Evolutionary conservation across 2,888 invertebrate genomes (phyloP).

Genomic region (Fragum sueziense): DNA sequence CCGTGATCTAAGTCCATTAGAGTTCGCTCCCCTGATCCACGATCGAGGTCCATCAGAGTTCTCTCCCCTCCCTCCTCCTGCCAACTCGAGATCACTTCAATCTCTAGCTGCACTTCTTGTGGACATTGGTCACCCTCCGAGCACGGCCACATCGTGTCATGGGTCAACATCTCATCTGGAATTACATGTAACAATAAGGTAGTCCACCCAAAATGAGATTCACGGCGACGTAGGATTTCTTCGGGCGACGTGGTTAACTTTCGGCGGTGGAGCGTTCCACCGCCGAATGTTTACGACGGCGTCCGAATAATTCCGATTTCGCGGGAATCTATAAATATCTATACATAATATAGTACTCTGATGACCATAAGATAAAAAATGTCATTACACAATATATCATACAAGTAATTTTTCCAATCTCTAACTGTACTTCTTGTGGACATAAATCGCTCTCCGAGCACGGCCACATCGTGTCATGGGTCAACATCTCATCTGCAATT

Average conservation of each 20-base stretch:
- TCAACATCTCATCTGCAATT: background rate
- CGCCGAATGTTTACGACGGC: no score
- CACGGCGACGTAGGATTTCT: no score
- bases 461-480: slow-evolving; percentile 29
- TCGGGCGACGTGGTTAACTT: no score
- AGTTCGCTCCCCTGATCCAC: slow-evolving; percentile 22
- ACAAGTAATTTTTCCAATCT: no score
- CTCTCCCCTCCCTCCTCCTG: slow-evolving; percentile 22
- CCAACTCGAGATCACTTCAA: slow-evolving; percentile 39
- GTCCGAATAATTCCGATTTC: no score
- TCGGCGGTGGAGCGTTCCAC: no score
- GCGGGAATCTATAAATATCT: no score
- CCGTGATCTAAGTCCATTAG: slow-evolving; percentile 30
- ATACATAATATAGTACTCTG: no score
- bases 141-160: slow-evolving; percentile 31
- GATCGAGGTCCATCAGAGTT: slow-evolving; percentile 30
- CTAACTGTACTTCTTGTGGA: slow-evolving; percentile 44
- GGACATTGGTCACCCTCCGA: slow-evolving; percentile 25
- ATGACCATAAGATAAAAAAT: no score
- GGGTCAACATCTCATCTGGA: background rate
- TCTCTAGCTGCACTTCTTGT: slow-evolving; percentile 40
- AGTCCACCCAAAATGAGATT: no score
- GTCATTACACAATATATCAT: no score
- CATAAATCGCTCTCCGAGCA: slow-evolving; percentile 15
- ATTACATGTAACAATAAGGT: background rate